A percentile compares a stretch with the other conserved stretches of the same genome.
These are phyloP conservation scores for Mesembrinibis cayennensis DNA, from an alignment of 2,113 vertebrate species.

Conservation along the genomic window DNA sequence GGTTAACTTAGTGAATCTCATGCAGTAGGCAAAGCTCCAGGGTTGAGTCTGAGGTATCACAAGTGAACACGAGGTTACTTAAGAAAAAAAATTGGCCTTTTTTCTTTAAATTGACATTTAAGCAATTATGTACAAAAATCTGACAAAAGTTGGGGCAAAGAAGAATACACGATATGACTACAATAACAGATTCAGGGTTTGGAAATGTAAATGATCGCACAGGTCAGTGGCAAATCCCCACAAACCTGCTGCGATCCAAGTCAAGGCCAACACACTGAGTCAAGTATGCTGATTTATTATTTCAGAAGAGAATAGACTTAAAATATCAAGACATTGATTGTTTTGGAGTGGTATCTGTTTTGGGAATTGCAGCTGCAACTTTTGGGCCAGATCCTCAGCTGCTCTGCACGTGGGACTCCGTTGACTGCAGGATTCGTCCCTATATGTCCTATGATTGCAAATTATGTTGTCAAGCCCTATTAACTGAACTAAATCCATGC, in stretches of 20 bases:
- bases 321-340: not conserved
- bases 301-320: not conserved
- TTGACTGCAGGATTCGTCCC: not conserved
- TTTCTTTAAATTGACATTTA: not conserved
- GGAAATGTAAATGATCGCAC: not conserved
- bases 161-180: not conserved
- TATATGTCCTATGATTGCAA: not conserved
- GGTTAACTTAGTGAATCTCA: not conserved
- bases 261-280: not conserved
- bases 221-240: not conserved
- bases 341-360: not conserved
- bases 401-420: not conserved
- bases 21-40: not conserved
- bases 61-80: not conserved
- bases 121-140: not conserved
- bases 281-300: not conserved
- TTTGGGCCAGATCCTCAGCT: not conserved
- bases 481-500: conserved; percentile 47
- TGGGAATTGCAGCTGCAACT: not conserved
- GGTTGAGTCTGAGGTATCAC: not conserved
- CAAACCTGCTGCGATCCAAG: fast-evolving
- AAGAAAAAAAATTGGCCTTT: not conserved
- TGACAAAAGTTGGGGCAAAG: not conserved
- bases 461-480: not conserved
- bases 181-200: not conserved